Evolutionary conservation across 1,140 invertebrate genomes (phyloP), one percentile per base, ranked within the genome.

Genomic region (Pentalonia nigronervosa): DNA sequence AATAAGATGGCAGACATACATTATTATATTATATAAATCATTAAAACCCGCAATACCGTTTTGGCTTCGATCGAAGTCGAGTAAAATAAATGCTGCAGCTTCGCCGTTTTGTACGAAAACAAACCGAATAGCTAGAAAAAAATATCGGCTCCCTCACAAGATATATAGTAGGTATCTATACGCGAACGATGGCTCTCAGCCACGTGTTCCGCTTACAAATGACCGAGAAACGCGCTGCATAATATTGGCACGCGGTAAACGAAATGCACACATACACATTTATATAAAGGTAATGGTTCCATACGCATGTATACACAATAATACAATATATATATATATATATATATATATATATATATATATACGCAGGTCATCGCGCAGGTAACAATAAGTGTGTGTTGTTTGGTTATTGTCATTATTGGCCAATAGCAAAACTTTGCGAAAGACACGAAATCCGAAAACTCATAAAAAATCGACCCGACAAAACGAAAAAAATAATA

Each of bases 121-220:
- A n/a, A 76, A 76, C 60, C 14, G 17, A n/a, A 14, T 17, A 20
- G 60, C 14, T 76, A 7, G 47, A 76, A 76, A 76, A 17, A 76
- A n/a, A 20, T n/a, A n/a, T 17, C 60, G 14, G 30, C 60, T 17
- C 6, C n/a, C 4, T 17, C n/a, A 76, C n/a, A 76, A 76, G 20
- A 17, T 76, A 34, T 11, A 6, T 48, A 48, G 47, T 53, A 34
- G 60, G 60, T n/a, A 76, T 76, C 60, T n/a, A 76, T 76, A 8
- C 2, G 11, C 21, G 9, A 11, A 76, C 20, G 20, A 81, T 92
- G 91, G 76, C 91, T 84, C 34, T 83, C 30, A 34, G 76, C 76
- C 91, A 92, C 47, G 76, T 92, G 67, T 92, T 92, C 48, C 91
- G 91, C 34, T n/a, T 92, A 83, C 76, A 81, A 36, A 91, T 47